These are phyloP conservation scores for Eretmocerus hayati DNA, from an alignment of 2,888 invertebrate species.

Conservation along the genomic window DNA sequence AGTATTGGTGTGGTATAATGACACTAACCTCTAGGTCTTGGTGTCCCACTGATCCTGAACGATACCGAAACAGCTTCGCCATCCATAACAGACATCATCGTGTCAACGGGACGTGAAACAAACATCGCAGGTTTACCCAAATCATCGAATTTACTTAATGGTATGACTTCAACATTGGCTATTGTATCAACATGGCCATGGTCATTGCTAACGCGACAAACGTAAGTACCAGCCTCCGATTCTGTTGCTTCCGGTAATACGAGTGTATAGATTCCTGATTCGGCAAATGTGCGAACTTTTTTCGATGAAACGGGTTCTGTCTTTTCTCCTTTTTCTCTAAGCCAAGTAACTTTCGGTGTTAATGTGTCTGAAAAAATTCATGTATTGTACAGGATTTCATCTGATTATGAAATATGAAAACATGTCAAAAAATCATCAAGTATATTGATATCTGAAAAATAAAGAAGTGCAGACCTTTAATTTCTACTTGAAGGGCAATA, in stretches of 20 bases:
- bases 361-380: constrained; percentile 41
- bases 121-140: constrained; percentile 70
- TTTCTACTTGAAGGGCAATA: constrained; percentile 74
- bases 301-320: constrained; percentile 53
- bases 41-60: constrained; percentile 74
- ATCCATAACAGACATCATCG: constrained; percentile 64
- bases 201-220: constrained; percentile 67
- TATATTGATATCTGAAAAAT: no score
- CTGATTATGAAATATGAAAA: no score
- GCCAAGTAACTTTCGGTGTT: constrained; percentile 69
- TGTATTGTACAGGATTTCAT: no score
- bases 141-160: constrained; percentile 53
- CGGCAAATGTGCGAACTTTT: constrained; percentile 62
- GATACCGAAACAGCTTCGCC: constrained; percentile 80
- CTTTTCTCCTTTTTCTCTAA: constrained; percentile 50
- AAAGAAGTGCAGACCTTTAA: no score
- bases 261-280: constrained; percentile 65
- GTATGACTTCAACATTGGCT: constrained; percentile 64
- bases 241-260: constrained; percentile 66
- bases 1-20: no score
- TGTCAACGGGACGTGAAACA: constrained; percentile 65
- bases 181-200: constrained; percentile 68
- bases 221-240: constrained; percentile 68
- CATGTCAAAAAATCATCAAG: no score
- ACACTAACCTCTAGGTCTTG: constrained; percentile 71